Percentiles rank a stretch among this genome's conserved stretches.
phyloP scores from a whole-genome alignment of 2,888 invertebrate species.

The Lasioglossum pauxillum region DNA sequence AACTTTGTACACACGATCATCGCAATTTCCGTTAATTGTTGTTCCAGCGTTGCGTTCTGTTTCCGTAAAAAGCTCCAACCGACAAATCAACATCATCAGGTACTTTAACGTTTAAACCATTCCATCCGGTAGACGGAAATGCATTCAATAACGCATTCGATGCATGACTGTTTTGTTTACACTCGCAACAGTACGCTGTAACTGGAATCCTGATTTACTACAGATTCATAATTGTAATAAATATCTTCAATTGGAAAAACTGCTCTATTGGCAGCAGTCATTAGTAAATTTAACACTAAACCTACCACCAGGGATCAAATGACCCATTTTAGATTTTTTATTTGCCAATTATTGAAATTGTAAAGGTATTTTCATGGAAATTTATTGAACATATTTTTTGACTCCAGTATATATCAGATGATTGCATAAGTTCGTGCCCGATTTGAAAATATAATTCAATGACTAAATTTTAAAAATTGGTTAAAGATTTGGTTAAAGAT shows the following conservation, averaged over 20 bases:
- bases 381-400: no score
- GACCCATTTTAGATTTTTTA: no score
- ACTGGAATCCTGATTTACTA: neutral
- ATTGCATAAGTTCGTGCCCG: no score
- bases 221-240: neutral
- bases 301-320: no score
- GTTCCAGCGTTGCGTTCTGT: conserved; percentile 8
- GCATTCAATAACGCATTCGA: conserved; percentile 54
- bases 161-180: conserved; percentile 49
- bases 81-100: neutral
- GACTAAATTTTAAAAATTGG: no score
- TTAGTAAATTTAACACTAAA: no score
- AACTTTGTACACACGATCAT: neutral
- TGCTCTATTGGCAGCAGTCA: neutral
- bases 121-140: conserved; percentile 61
- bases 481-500: no score
- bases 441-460: no score
- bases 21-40: conserved; percentile 37
- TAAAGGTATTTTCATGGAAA: no score
- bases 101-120: conserved; percentile 45
- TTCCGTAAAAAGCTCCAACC: conserved; percentile 24
- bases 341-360: no score
- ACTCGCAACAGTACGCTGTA: neutral
- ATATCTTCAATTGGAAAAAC: neutral
- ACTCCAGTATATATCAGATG: no score